Evolutionary conservation across 2,888 invertebrate species (phyloP).

Genomic region (Ectropis crepuscularia): DNA sequence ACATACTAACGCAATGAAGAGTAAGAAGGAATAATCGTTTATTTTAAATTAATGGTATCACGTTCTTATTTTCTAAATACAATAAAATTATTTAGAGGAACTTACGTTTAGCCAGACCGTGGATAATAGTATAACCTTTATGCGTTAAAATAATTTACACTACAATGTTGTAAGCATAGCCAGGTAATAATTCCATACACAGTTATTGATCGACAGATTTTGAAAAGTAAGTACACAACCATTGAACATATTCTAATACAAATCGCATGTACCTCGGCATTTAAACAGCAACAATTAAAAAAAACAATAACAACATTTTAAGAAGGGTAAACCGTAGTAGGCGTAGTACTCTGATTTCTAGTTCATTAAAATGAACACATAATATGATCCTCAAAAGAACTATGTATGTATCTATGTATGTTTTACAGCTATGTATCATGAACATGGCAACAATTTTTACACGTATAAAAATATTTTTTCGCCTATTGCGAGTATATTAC

Average conservation of each 20-base stretch:
- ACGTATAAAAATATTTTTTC: constrained; percentile 79
- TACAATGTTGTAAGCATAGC: constrained; percentile 4
- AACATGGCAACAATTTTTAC: constrained; percentile 83
- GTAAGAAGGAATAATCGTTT: constrained; percentile 71
- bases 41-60: constrained; percentile 79
- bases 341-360: constrained; percentile 2
- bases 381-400: constrained; percentile 36
- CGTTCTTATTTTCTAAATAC: constrained; percentile 77
- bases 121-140: constrained; percentile 56
- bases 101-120: constrained; percentile 78
- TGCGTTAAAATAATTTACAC: constrained; percentile 3
- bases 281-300: constrained; percentile 28
- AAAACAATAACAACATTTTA: constrained; percentile 42
- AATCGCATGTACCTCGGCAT: constrained; percentile 6
- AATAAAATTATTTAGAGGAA: constrained; percentile 79
- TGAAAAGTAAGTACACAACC: constrained; percentile 81
- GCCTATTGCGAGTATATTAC: constrained; percentile 74
- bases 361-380: constrained; percentile 11
- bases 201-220: constrained; percentile 40
- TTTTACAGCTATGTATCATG: constrained; percentile 69
- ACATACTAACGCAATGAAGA: constrained; percentile 62
- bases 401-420: constrained; percentile 3
- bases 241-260: constrained; percentile 51
- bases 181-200: not conserved
- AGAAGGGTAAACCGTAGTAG: constrained; percentile 13